Conservation (phyloP, 2,113 vertebrate genomes). For the Lasiurus cinereus region DNA sequence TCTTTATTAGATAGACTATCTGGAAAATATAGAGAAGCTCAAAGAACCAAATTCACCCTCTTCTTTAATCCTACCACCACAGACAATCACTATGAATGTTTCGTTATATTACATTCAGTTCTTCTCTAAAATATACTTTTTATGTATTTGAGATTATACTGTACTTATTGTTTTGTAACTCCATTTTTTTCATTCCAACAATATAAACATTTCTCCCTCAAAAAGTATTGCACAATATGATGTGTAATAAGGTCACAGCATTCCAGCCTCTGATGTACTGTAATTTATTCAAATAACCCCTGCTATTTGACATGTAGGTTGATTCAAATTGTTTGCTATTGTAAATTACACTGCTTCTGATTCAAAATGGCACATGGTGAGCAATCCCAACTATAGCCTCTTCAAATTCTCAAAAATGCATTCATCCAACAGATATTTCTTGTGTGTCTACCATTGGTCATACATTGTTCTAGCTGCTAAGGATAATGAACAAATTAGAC, state of each 20-base stretch:
- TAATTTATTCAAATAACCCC: conserved; percentile 35
- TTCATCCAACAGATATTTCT: conserved; percentile 36
- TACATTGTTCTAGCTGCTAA: neutral
- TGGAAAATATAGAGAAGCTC: conserved; percentile 36
- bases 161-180: neutral
- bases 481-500: conserved; percentile 6
- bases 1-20: neutral
- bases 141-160: neutral
- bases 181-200: neutral
- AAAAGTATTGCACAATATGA: neutral
- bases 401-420: conserved; percentile 33
- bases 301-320: conserved; percentile 24
- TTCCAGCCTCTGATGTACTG: neutral
- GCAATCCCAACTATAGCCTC: neutral
- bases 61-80: conserved; percentile 36
- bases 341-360: conserved; percentile 46
- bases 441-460: neutral
- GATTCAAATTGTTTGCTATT: conserved; percentile 52
- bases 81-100: neutral
- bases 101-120: neutral
- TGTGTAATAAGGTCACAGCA: neutral
- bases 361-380: conserved; percentile 53
- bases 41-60: conserved; percentile 50
- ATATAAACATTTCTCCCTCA: neutral
- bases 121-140: neutral